Conservation (phyloP, 2,888 invertebrate species). For the Brenthis hecate region DNA sequence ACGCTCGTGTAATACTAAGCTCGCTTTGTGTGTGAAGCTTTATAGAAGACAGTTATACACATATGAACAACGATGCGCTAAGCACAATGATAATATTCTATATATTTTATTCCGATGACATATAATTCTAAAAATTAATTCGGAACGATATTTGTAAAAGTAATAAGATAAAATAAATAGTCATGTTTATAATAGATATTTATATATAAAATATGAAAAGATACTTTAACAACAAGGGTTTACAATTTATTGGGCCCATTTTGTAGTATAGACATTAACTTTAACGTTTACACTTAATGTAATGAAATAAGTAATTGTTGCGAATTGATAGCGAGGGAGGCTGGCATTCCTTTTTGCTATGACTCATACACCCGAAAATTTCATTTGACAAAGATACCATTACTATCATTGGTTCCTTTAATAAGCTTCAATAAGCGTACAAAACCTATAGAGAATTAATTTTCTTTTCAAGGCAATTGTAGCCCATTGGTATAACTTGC, state of each 20-base stretch:
- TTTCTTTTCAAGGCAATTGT: no score
- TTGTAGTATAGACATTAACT: neutral
- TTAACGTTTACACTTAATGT: constrained; percentile 50
- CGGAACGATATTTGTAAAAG: neutral
- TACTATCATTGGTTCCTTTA: no score
- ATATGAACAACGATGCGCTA: constrained; percentile 2
- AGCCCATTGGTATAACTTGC: no score
- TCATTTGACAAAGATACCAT: constrained; percentile 5
- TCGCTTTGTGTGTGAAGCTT: constrained; percentile 26
- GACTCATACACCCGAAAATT: constrained; percentile 12
- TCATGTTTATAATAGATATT: no score
- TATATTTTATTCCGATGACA: constrained; percentile 8
- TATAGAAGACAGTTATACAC: constrained; percentile 9
- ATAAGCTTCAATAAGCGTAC: no score
- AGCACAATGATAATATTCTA: neutral
- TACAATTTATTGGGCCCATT: no score
- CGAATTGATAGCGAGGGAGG: constrained; percentile 46
- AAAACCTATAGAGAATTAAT: no score
- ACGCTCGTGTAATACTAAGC: constrained; percentile 29
- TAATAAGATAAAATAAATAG: no score
- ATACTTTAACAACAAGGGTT: no score
- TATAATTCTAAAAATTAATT: neutral
- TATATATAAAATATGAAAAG: no score
- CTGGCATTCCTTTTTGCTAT: constrained; percentile 13
- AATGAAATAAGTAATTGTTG: constrained; percentile 74